Evolutionary conservation across 2,797 vertebrate species (phyloP).

Genomic region (Enteromius mattozi): DNA sequence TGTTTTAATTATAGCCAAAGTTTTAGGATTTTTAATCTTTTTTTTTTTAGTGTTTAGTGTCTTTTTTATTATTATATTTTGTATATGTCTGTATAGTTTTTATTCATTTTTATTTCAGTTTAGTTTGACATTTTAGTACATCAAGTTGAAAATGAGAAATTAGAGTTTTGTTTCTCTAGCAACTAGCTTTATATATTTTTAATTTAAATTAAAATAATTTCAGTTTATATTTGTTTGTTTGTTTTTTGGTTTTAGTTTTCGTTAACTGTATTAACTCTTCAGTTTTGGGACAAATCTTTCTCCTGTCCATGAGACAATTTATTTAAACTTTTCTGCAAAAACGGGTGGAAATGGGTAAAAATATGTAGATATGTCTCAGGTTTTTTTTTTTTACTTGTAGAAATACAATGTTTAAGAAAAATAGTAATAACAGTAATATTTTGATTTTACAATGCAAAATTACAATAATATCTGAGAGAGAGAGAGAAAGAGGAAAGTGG

Average conservation of each 20-base stretch:
- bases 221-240: neutral
- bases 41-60: too few relatives aligned
- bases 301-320: neutral
- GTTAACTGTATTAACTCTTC: neutral
- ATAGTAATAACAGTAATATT: neutral
- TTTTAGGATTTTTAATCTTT: neutral
- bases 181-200: neutral
- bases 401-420: neutral
- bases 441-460: neutral
- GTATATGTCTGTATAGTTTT: neutral
- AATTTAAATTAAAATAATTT: neutral
- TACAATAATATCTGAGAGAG: neutral
- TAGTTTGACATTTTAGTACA: neutral
- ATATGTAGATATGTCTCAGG: neutral
- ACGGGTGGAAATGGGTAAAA: neutral
- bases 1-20: neutral
- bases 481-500: too few relatives aligned
- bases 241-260: neutral
- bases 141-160: neutral
- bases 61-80: neutral
- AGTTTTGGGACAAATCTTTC: neutral
- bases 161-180: neutral
- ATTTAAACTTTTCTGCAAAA: neutral
- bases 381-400: too few relatives aligned
- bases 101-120: neutral